Conservation (phyloP, 2,113 vertebrate species). For the Bostrychus sinensis region DNA sequence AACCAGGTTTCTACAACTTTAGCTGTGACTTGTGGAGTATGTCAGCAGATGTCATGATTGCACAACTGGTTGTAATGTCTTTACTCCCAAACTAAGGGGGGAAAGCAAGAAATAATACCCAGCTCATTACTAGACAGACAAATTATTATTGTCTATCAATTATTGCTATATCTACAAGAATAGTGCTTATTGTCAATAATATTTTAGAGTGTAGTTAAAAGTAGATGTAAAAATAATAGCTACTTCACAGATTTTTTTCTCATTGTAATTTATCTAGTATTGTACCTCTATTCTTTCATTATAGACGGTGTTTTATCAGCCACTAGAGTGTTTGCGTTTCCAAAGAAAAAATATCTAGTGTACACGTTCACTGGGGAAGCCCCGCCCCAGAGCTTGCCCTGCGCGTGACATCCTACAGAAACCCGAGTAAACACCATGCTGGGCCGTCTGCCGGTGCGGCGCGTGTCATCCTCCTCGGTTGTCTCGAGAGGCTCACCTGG, state of each 20-base stretch:
- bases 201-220: too few relatives aligned
- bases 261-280: background rate
- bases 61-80: background rate
- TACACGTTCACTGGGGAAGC: conserved; percentile 31
- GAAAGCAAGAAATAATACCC: too few relatives aligned
- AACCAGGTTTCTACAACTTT: background rate
- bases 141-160: too few relatives aligned
- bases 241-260: background rate
- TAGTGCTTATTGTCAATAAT: too few relatives aligned
- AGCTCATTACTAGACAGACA: too few relatives aligned
- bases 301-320: background rate
- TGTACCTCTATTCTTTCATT: background rate
- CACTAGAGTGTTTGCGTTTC: background rate
- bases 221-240: background rate
- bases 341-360: background rate
- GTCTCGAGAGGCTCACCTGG: conserved; percentile 14
- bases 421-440: conserved; percentile 15
- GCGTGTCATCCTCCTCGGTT: conserved; percentile 9
- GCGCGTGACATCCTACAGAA: conserved; percentile 56
- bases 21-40: conserved; percentile 32
- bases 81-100: too few relatives aligned
- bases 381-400: conserved; percentile 49
- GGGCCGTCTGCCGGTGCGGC: conserved; percentile 16
- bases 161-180: too few relatives aligned
- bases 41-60: conserved; percentile 60